Percentiles rank a stretch among this genome's conserved stretches.
Conservation (phyloP, 2,888 invertebrate species). For the Podabrus alpinus region DNA sequence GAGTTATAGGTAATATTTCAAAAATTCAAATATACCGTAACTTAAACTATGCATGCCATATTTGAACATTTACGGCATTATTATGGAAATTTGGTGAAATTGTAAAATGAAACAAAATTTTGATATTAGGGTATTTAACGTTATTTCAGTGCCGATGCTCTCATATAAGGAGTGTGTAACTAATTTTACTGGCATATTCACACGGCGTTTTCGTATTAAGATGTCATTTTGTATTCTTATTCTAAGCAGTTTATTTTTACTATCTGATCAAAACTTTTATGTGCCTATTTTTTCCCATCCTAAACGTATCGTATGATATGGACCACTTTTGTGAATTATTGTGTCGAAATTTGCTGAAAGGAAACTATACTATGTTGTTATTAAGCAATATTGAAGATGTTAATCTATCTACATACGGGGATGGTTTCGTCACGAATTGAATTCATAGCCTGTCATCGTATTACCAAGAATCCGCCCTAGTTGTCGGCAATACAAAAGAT, state of each 20-base stretch:
- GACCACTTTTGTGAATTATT: background rate
- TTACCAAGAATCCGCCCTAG: slow-evolving; percentile 19
- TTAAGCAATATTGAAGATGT: background rate
- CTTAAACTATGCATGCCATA: background rate
- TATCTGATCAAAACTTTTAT: background rate
- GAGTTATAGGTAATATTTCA: background rate
- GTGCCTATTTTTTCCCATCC: background rate
- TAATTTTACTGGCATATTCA: background rate
- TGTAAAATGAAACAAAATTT: background rate
- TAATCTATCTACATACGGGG: slow-evolving; percentile 13
- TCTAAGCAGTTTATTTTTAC: background rate
- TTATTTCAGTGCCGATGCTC: background rate
- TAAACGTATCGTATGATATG: background rate
- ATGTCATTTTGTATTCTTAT: background rate
- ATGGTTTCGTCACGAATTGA: slow-evolving; percentile 21
- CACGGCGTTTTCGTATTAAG: background rate
- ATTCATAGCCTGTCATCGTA: slow-evolving; percentile 26
- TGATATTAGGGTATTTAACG: background rate
- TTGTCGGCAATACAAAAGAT: slow-evolving; percentile 16
- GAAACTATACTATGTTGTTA: background rate
- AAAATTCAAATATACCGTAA: background rate
- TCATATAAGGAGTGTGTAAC: background rate
- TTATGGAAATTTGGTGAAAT: background rate
- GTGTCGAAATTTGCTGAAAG: background rate
- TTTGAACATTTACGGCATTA: background rate